Conservation (phyloP, 2,797 vertebrate species). For the Micromesistius poutassou region DNA sequence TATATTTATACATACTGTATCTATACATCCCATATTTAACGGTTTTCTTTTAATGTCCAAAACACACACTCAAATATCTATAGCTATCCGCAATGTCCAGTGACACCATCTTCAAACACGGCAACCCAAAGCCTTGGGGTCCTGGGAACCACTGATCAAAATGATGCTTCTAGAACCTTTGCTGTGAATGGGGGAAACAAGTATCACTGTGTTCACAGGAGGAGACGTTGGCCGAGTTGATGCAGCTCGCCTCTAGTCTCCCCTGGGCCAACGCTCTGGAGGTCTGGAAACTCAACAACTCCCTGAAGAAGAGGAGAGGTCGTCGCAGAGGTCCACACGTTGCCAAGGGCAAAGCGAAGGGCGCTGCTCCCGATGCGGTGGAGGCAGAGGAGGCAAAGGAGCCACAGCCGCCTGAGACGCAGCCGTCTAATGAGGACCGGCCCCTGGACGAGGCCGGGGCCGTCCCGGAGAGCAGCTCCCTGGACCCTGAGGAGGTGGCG, state of each 20-base stretch:
- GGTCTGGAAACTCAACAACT: constrained; percentile 88
- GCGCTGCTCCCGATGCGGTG: constrained; percentile 18
- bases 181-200: background rate
- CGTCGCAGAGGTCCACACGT: constrained; percentile 67
- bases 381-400: constrained; percentile 24
- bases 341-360: constrained; percentile 45
- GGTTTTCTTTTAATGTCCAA: background rate
- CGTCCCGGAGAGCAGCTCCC: constrained; percentile 14
- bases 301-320: constrained; percentile 86
- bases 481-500: constrained; percentile 15
- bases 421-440: constrained; percentile 30
- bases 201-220: constrained; percentile 71
- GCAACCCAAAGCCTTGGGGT: too few relatives aligned
- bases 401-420: constrained; percentile 18
- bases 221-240: constrained; percentile 84
- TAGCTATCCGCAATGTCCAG: background rate
- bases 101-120: background rate
- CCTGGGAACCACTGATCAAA: background rate
- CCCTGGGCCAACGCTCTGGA: constrained; percentile 83
- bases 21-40: background rate
- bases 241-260: constrained; percentile 82
- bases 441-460: constrained; percentile 16
- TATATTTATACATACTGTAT: background rate
- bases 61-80: background rate
- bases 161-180: background rate